phyloP scores from a whole-genome alignment of 2,888 invertebrate genomes.

The Rutpela maculata region DNA sequence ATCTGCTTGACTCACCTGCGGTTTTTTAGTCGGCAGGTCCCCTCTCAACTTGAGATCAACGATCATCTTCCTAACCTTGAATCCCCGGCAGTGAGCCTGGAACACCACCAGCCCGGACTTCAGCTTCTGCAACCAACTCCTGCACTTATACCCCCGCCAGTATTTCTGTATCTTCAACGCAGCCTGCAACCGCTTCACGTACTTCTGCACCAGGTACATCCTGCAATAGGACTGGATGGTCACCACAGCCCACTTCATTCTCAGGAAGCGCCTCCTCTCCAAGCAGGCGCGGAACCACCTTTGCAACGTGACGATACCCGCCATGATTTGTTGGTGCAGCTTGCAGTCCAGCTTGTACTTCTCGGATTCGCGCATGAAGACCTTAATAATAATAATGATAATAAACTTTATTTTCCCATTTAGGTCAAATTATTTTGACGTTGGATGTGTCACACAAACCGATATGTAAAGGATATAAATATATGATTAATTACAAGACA shows the following conservation, averaged over 20 bases:
- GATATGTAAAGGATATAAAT: too few relatives aligned
- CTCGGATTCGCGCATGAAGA: constrained; percentile 95
- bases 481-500: too few relatives aligned
- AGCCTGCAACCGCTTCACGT: constrained; percentile 75
- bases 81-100: constrained; percentile 85
- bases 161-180: constrained; percentile 85
- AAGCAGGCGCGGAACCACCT: constrained; percentile 91
- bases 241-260: constrained; percentile 83
- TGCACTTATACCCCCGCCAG: constrained; percentile 83
- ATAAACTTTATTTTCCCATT: too few relatives aligned
- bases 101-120: constrained; percentile 78
- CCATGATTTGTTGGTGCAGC: constrained; percentile 95
- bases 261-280: constrained; percentile 86
- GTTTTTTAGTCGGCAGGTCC: constrained; percentile 45
- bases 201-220: constrained; percentile 79
- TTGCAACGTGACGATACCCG: constrained; percentile 93
- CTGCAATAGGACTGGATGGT: constrained; percentile 86
- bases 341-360: constrained; percentile 94
- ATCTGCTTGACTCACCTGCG: constrained; percentile 47
- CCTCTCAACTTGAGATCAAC: constrained; percentile 70
- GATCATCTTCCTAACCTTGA: constrained; percentile 77
- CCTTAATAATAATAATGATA: too few relatives aligned
- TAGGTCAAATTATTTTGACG: too few relatives aligned
- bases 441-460: too few relatives aligned
- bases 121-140: constrained; percentile 82